Conservation (phyloP, 2,888 invertebrate species). For the Acanthosepion esculentum region DNA sequence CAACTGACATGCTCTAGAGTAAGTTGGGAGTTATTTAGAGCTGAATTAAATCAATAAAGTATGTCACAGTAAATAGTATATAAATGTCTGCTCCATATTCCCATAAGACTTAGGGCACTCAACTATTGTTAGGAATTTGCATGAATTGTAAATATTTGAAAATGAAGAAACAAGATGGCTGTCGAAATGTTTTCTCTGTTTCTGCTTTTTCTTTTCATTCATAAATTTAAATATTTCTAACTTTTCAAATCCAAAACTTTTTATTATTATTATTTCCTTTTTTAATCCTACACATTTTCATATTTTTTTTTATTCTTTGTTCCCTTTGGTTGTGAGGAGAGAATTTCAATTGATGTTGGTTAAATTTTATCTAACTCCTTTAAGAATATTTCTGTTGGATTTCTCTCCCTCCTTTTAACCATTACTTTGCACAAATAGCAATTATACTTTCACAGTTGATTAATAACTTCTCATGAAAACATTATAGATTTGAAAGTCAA, state of each 20-base stretch:
- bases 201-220: background rate
- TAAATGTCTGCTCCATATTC: background rate
- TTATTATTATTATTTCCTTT: background rate
- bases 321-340: background rate
- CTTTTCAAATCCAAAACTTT: background rate
- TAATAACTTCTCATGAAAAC: background rate
- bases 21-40: background rate
- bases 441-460: background rate
- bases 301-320: too few species aligned
- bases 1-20: background rate
- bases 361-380: background rate
- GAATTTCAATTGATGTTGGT: background rate
- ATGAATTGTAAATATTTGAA: slow-evolving; percentile 20
- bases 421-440: background rate
- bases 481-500: background rate
- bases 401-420: background rate
- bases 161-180: background rate
- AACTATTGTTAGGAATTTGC: background rate
- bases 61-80: slow-evolving; percentile 18
- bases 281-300: background rate
- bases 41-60: background rate
- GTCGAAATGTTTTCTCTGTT: background rate
- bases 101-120: background rate
- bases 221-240: background rate
- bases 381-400: background rate